Base-by-base conservation (phyloP, 2,113 vertebrate genomes). In the Rostratula benghalensis region DNA sequence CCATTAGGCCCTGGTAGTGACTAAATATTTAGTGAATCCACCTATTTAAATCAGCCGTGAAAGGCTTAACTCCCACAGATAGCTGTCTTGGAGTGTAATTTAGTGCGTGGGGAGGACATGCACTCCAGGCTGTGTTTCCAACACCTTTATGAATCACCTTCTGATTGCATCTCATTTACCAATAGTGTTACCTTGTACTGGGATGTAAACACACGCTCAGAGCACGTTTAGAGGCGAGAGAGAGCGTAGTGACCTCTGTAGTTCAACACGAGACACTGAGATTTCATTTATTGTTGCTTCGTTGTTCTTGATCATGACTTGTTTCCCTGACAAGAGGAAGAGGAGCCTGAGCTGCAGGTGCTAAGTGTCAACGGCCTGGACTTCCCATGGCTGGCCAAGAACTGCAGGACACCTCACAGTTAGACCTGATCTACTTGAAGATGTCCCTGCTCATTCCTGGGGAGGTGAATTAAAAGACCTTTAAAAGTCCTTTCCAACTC, bases 231-330 rank as follows among this genome's bases (percentile, higher is more conserved):
- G 64, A 25, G 5, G 7, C 39, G 9, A 59, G 19, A 18, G 13
- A 79, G 91, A 23, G n/a, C 4, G 54, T 11, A 94, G 92, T 87
- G 96, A 91, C 93, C 77, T 89, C 95, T 94, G 10, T 15, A 57
- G 96, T 59, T 77, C 87, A 13, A 59, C 12, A 39, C 5, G 43
- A 59, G 80, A 27, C 50, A 87, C 5, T 19, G 27, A 9, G 16
- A 60, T 4, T 28, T 83, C 10, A 17, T 65, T 70, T 48, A 12
- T 4, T 48, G 6, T 27, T 63, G 33, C 27, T 39, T 70, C 24
- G 11, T 6, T 6, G 0, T 17, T 60, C 43, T 54, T 23, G 24
- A 27, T 20, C 14, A 24, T 75, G 53, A 23, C 5, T 9, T 43
- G 5, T 4, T 65, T 20, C 43, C 10, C 13, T 35, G 35, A 6